Conservation (phyloP, 92 coral and sea anemone species). For the Phenganax marumi region DNA sequence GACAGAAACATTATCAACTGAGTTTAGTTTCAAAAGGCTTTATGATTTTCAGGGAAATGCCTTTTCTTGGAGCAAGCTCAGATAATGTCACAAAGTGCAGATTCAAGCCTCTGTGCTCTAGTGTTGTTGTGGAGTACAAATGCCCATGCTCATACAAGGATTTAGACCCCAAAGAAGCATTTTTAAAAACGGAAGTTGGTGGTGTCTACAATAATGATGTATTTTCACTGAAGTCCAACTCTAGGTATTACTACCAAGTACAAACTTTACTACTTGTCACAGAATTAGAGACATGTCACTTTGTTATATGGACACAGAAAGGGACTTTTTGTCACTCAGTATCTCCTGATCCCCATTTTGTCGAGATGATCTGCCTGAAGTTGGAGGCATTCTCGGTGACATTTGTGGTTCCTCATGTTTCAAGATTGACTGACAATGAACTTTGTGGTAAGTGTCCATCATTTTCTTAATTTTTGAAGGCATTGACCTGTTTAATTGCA, state of each 20-base stretch:
- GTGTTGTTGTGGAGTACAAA: conserved; percentile 21
- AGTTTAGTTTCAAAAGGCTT: conserved; percentile 30
- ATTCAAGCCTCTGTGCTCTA: not conserved
- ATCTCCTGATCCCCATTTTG: not conserved
- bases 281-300: conserved; percentile 8
- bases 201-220: conserved; percentile 13
- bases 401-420: too few relatives aligned
- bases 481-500: too few relatives aligned
- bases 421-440: too few relatives aligned
- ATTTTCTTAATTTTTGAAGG: too few relatives aligned
- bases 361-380: conserved; percentile 14
- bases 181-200: conserved; percentile 22
- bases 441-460: too few relatives aligned
- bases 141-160: conserved; percentile 25
- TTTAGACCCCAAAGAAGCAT: conserved; percentile 16
- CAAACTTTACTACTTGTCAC: conserved; percentile 2
- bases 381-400: conserved; percentile 14
- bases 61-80: conserved; percentile 28
- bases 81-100: conserved; percentile 24
- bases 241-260: conserved; percentile 12
- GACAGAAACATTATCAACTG: conserved; percentile 4
- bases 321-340: conserved; percentile 9
- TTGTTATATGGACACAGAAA: conserved; percentile 26
- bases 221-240: not conserved
- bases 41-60: conserved; percentile 1